Evolutionary conservation across 2,888 invertebrate genomes (phyloP), one percentile per base, ranked within the genome.

Genomic region (Leistus spinibarbis): DNA sequence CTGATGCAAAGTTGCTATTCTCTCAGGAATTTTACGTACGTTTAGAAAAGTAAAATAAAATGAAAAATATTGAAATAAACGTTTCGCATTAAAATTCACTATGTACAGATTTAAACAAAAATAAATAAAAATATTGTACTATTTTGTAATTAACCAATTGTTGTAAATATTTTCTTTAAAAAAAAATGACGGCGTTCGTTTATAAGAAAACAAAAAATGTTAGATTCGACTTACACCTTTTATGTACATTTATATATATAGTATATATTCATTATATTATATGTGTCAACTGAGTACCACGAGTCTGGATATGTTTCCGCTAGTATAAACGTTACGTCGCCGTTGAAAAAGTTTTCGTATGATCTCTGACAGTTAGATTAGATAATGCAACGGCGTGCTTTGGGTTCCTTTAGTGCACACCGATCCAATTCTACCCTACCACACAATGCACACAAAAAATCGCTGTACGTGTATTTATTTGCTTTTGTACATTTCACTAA

Each of bases 351-450:
- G 84, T 85, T 85, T 85, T 84, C 85, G 84, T 83, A 85, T 85
- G 85, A 85, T 85, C 85, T 85, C 85, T 81, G 83, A 73, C 85
- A 85, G 83, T 83, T 85, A 84, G 85, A 84, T 82, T 83, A 82
- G 82, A 81, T 63, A 40, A 81, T 81, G 83, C 83, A 83, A 83
- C 83, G 82, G 82, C 81, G 81, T 82, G 80, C 40, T 40, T 40
- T 40, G 40, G 40, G 40, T 40, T 40, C 40, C 40, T 40, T 40
- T 40, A 40, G 13, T 40, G 40, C 40, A 40, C 40, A 40, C 40
- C 40, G 13, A 1, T 40, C 40, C 40, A 40, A 5, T 40, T 13
- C 7, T 13, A 24, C 24, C 24, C 1, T 10, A 40, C 13, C 7
- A n/a, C 7, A 7, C 24, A 40, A 40, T 40, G 13, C 40, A 40